Conservation (phyloP, 2,113 vertebrate species). For the Cromileptes altivelis region DNA sequence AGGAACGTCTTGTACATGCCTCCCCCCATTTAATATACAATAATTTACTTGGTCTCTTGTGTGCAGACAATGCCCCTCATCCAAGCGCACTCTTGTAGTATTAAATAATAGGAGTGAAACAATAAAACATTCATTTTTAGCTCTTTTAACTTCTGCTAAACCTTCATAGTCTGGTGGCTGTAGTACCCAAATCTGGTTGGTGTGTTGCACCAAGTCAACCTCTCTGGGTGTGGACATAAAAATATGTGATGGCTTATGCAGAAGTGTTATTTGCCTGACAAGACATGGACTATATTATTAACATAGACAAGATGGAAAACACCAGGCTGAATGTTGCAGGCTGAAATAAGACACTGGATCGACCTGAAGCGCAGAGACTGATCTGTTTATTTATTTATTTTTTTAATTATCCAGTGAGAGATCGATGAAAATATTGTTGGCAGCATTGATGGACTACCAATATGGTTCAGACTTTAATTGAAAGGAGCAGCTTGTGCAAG, state of each 20-base stretch:
- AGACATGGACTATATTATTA: neutral
- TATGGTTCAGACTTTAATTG: neutral
- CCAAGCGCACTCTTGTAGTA: neutral
- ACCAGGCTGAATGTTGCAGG: slow-evolving; percentile 10
- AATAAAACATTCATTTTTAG: neutral
- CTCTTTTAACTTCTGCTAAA: slow-evolving; percentile 2
- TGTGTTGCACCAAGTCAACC: neutral
- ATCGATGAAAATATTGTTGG: slow-evolving; percentile 20
- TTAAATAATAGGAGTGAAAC: slow-evolving; percentile 4
- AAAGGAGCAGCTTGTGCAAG: neutral
- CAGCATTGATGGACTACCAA: neutral
- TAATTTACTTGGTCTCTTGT: neutral
- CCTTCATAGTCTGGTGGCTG: slow-evolving; percentile 4
- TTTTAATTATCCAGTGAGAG: neutral
- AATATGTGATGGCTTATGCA: neutral
- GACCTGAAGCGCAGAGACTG: neutral
- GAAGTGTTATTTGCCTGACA: neutral
- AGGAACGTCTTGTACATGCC: neutral
- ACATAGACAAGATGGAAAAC: slow-evolving; percentile 6
- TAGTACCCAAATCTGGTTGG: slow-evolving; percentile 9
- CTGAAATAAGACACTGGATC: slow-evolving; percentile 6
- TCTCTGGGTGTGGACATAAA: neutral
- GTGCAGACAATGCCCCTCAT: neutral
- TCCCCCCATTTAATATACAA: neutral
- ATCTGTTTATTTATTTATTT: neutral